Percentiles rank a stretch among this genome's conserved stretches.
phyloP scores from a whole-genome alignment of 2,888 invertebrate species.

The Sepiola atlantica region DNA sequence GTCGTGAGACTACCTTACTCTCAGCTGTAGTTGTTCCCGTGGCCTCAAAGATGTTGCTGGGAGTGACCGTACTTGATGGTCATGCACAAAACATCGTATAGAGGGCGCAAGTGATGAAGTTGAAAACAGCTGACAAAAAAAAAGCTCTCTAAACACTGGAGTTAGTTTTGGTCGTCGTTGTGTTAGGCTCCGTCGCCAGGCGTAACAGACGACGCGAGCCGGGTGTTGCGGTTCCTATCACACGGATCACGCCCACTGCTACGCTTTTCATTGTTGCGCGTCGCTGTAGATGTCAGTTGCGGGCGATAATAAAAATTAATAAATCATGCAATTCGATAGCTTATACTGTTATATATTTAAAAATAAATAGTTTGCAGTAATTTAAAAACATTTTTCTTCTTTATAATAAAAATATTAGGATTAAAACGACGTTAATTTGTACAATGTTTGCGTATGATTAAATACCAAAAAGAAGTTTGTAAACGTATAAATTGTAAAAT shows the following conservation, averaged over 20 bases:
- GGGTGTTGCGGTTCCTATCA: background rate
- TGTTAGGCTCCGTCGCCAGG: background rate
- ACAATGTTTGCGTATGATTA: too few species aligned
- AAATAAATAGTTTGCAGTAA: background rate
- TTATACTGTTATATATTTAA: background rate
- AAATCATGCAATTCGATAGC: conserved; percentile 32
- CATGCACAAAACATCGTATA: conserved; percentile 46
- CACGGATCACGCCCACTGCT: background rate
- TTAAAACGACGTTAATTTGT: too few species aligned
- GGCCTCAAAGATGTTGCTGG: conserved; percentile 42
- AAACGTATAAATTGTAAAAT: too few species aligned
- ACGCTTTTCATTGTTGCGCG: background rate
- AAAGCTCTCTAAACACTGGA: conserved; percentile 39
- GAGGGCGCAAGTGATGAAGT: conserved; percentile 47
- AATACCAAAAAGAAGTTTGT: too few species aligned
- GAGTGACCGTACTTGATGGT: conserved; percentile 48
- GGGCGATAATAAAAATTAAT: background rate
- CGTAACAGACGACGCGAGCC: background rate
- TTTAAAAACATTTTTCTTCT: background rate
- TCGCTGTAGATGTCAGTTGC: background rate
- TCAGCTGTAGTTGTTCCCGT: conserved; percentile 40
- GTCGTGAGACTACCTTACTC: background rate
- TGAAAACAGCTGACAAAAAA: conserved; percentile 37
- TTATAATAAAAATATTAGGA: too few species aligned
- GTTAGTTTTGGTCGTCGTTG: conserved; percentile 37